Conservation (phyloP, 2,113 vertebrate genomes). For the Dinomys branickii region DNA sequence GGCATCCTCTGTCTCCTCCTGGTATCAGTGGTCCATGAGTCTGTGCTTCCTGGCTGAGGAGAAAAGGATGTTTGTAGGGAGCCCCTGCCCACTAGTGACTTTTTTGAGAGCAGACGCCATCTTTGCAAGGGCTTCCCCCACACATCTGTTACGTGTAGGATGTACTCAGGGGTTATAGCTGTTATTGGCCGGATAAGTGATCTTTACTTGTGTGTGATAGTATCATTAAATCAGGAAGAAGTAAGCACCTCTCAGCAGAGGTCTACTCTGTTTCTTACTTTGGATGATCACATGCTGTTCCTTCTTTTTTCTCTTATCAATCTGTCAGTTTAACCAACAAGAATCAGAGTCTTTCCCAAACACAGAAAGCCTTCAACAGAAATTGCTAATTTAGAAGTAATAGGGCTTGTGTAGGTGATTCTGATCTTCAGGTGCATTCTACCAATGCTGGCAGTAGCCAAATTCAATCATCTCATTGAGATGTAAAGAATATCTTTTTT, state of each 20-base stretch:
- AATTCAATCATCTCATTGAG: neutral
- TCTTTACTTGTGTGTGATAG: neutral
- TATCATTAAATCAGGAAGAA: neutral
- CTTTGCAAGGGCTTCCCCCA: neutral
- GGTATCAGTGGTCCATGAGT: neutral
- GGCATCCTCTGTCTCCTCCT: neutral
- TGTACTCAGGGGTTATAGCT: neutral
- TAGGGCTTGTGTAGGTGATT: neutral
- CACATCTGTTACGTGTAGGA: fast-evolving
- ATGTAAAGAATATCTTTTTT: neutral
- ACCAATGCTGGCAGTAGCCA: neutral
- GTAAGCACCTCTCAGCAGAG: neutral
- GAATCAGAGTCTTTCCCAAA: neutral
- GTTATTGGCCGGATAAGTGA: neutral
- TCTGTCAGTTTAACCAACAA: neutral
- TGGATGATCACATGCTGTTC: neutral
- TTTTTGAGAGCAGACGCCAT: neutral
- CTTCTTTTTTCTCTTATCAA: neutral
- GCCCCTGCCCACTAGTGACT: neutral
- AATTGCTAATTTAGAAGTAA: neutral
- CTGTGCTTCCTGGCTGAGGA: neutral
- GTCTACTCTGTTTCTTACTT: neutral
- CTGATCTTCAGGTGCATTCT: neutral
- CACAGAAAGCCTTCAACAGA: neutral
- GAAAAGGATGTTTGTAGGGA: neutral